Percentiles rank a stretch among this genome's conserved stretches.
Conservation (phyloP, 2,888 invertebrate genomes). For the Chrysina gloriosa region DNA sequence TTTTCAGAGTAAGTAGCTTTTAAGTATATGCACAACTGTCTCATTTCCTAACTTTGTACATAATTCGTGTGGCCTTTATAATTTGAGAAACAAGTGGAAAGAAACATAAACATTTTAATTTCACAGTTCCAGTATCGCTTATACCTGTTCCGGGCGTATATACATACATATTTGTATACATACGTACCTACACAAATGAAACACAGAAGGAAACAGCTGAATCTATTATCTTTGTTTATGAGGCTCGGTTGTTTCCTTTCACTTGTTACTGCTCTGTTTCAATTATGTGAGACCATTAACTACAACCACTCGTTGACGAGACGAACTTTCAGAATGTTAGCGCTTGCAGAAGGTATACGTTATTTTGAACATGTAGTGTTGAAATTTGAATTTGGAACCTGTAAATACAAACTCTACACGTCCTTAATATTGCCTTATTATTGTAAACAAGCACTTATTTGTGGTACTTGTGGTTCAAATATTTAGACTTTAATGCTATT, state of each 20-base stretch:
- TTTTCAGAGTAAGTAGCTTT: no score
- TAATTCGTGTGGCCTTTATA: no score
- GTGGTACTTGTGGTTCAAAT: neutral
- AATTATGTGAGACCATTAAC: constrained; percentile 25
- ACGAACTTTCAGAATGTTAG: constrained; percentile 15
- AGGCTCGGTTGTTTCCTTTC: constrained; percentile 28
- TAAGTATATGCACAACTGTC: no score
- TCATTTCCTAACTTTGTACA: no score
- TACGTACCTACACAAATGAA: constrained; percentile 2
- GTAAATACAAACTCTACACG: neutral
- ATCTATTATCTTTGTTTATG: constrained; percentile 35
- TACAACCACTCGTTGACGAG: constrained; percentile 21
- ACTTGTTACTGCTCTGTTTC: constrained; percentile 28
- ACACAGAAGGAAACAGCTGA: constrained; percentile 12
- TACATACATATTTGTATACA: neutral
- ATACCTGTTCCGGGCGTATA: neutral
- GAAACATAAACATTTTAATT: constrained; percentile 3
- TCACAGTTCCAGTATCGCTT: neutral
- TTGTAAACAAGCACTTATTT: neutral
- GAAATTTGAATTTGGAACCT: constrained; percentile 2
- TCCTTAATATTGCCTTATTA: neutral
- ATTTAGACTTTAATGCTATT: neutral
- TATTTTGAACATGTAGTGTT: constrained; percentile 5
- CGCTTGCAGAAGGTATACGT: constrained; percentile 7
- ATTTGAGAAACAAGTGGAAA: neutral